phyloP scores from a whole-genome alignment of 2,797 vertebrate genomes.

The Parotocinclus haroldoi region DNA sequence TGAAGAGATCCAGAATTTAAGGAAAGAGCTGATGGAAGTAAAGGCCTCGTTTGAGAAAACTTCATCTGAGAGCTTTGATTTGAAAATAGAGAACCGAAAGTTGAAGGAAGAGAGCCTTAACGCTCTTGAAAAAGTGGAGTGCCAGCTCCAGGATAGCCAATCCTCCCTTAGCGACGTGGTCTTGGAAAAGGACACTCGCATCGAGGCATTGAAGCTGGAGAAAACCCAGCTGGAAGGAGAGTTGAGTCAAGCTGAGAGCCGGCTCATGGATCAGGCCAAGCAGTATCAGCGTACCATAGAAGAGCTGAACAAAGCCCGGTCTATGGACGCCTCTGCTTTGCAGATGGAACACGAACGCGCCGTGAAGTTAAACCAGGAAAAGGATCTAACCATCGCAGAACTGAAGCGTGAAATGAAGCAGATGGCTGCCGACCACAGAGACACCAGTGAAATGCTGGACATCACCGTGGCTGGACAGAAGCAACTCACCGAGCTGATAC shows the following conservation, averaged over 20 bases:
- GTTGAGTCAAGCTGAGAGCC: conserved; percentile 70
- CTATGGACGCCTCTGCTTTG: conserved; percentile 75
- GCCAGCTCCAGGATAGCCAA: conserved; percentile 74
- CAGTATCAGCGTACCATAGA: conserved; percentile 82
- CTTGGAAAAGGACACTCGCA: conserved; percentile 78
- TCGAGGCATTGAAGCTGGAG: conserved; percentile 83
- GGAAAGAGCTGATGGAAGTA: conserved; percentile 70
- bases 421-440: conserved; percentile 74
- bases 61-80: conserved; percentile 75
- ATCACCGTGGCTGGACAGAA: conserved; percentile 86
- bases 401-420: conserved; percentile 79
- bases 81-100: conserved; percentile 80
- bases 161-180: conserved; percentile 64
- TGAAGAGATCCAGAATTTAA: conserved; percentile 71
- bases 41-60: conserved; percentile 70
- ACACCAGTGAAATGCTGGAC: conserved; percentile 85
- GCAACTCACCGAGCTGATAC: conserved; percentile 83
- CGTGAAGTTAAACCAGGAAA: conserved; percentile 82
- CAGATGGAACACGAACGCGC: conserved; percentile 80
- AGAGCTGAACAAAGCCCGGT: conserved; percentile 73
- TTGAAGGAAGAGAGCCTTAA: conserved; percentile 60
- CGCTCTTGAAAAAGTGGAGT: conserved; percentile 53
- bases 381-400: conserved; percentile 80
- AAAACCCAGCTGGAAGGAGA: conserved; percentile 80
- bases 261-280: conserved; percentile 70